phyloP scores from a whole-genome alignment of 2,888 invertebrate species.

The Clanis bilineata region DNA sequence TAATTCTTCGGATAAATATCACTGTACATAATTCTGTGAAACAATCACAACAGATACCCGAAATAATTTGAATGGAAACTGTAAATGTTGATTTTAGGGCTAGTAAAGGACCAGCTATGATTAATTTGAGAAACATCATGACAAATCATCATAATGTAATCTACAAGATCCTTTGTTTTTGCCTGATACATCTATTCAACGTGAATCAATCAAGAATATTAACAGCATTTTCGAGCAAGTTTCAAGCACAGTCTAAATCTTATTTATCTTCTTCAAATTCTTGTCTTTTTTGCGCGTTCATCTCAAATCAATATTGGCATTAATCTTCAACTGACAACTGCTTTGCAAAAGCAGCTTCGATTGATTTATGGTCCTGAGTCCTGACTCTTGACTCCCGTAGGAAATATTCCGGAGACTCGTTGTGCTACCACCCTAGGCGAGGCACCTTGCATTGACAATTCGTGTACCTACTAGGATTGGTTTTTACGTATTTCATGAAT shows the following conservation, averaged over 20 bases:
- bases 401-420: background rate
- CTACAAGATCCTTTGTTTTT: no score
- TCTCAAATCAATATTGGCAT: constrained; percentile 1
- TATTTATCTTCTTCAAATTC: background rate
- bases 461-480: constrained; percentile 56
- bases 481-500: constrained; percentile 74
- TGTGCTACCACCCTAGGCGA: constrained; percentile 17
- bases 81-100: no score
- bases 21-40: no score
- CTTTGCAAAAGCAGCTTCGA: background rate
- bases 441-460: constrained; percentile 59
- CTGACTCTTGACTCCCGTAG: background rate
- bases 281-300: background rate
- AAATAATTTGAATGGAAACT: no score
- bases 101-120: no score
- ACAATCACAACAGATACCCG: no score
- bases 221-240: no score
- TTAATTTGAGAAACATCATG: no score
- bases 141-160: no score
- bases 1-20: no score
- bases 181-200: no score
- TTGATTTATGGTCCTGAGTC: constrained; percentile 7
- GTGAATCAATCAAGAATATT: no score
- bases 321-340: constrained; percentile 7
- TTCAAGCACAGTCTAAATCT: background rate